Evolutionary conservation across 1,140 invertebrate genomes (phyloP), one percentile per base, ranked within the genome.

Genomic region (Portunus trituberculatus): DNA sequence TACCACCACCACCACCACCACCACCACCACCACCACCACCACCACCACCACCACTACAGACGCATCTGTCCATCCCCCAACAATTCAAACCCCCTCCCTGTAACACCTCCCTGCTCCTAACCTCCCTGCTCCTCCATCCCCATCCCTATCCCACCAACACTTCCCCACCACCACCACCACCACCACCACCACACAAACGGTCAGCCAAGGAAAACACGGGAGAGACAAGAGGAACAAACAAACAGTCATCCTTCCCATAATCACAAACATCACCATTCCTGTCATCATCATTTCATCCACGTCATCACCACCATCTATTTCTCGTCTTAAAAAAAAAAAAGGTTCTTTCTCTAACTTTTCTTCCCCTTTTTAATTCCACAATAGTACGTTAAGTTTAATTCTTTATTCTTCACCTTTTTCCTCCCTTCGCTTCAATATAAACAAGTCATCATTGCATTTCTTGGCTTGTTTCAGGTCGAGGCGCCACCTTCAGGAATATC

Each of bases 271-370:
- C 67, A 76, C 52, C 8, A 76, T n/a, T 25, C 2, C n/a, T n/a
- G 20, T 59, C 20, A 59, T 76, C 67, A 76, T 20, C 52, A 7
- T 76, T n/a, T 76, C 67, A 76, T 76, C 20, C 1, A 25, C 25
- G n/a, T 20, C 67, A n/a, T n/a, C 48, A n/a, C 20, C 90, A 20
- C 48, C 48, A 20, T 91, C 90, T 91, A 45, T 59, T 52, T 91
- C 25, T 91, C 48, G 4, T 59, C 16, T 29, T 16, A 20, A 20
- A 31, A 39, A 39, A 39, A 39, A 39, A 39, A 39, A 39, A 16
- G n/a, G 0, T 59, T n/a, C 28, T n/a, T 29, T 48, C 12, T 52
- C 14, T 32, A 29, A 16, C 7, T 29, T 31, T 20, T 29, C 48
- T 91, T 16, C 59, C 46, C 20, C 16, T 46, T 45, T 48, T 1